Evolutionary conservation across 2,797 vertebrate species (phyloP), one percentile per base, ranked within the genome.

Genomic region (Enteromius treurensis): DNA sequence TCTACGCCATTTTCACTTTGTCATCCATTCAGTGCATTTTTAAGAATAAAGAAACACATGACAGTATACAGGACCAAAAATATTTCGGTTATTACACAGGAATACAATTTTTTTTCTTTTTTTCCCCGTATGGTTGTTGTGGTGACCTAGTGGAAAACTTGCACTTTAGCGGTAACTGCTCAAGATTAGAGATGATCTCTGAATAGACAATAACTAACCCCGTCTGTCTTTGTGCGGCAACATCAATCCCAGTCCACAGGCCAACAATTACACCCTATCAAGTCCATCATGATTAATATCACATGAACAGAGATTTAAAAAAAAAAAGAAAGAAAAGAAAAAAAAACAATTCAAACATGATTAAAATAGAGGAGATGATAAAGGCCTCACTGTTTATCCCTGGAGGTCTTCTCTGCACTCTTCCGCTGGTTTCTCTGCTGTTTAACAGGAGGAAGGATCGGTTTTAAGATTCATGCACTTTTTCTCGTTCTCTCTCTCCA

Each of bases 301-400:
- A 76, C 73, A 47, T 34, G 91, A 91, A 90, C 92, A 88, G 90
- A 88, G 85, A 84, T 88, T 85, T 86, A 23, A 80, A 92, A 91
- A 45, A 90, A 91, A 89, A 89, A 90, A 10, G 26, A 91, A 90
- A 88, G 47, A 89, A 88, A 90, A 34, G 34, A 58, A 13, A 5
- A 65, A 45, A 21, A 74, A 89, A 90, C 90, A 53, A 82, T 81
- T 90, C 89, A 90, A 87, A 93, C 37, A 92, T 69, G 77, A 76
- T 78, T 68, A 23, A 70, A 81, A 62, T 78, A 84, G 87, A 82
- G 84, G 84, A 86, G 81, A 87, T 88, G 88, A 84, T 58, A 58
- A 94, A 94, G 94, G 93, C 91, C 93, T 94, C 92, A 91, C 90
- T 93, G 93, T 85, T 69, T 37, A 45, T 71, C 87, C 87, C 82